A percentile compares a stretch with the other conserved stretches of the same genome.
Conservation (phyloP, 2,888 invertebrate species). For the Epiblema foenella region DNA sequence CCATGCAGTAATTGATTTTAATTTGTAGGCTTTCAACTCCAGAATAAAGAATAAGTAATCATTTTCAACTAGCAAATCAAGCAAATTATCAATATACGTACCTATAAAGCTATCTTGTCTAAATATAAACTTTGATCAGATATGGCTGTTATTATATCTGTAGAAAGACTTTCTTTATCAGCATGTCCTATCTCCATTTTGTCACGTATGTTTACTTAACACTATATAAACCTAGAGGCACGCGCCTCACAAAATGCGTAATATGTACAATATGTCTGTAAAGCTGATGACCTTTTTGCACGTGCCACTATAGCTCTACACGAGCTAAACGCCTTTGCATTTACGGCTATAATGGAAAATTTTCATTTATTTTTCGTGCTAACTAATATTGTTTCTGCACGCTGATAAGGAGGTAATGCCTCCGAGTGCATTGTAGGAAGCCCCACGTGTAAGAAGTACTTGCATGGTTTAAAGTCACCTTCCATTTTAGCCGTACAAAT, state of each 20-base stretch:
- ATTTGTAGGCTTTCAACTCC: too few species aligned
- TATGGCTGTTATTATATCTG: slow-evolving; percentile 14
- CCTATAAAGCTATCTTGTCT: neutral
- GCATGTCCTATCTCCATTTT: slow-evolving; percentile 11
- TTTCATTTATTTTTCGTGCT: slow-evolving; percentile 73
- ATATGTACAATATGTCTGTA: neutral
- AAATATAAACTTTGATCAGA: slow-evolving; percentile 32
- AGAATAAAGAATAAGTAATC: too few species aligned
- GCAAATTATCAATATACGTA: neutral
- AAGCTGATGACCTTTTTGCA: slow-evolving; percentile 52
- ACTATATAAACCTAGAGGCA: slow-evolving; percentile 14
- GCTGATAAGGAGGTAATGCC: slow-evolving; percentile 67
- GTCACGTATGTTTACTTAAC: slow-evolving; percentile 26
- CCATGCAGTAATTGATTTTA: too few species aligned
- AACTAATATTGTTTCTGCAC: slow-evolving; percentile 66
- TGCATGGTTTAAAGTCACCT: slow-evolving; percentile 53
- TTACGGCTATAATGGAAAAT: slow-evolving; percentile 68
- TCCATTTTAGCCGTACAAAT: slow-evolving; percentile 30
- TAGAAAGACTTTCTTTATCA: slow-evolving; percentile 35
- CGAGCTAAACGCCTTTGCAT: slow-evolving; percentile 61
- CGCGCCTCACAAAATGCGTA: slow-evolving; percentile 27
- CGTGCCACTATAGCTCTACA: slow-evolving; percentile 56
- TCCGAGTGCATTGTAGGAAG: slow-evolving; percentile 55
- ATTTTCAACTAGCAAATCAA: too few species aligned
- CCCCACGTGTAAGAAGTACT: slow-evolving; percentile 63